A percentile compares a stretch with the other conserved stretches of the same genome.
Conservation (phyloP, 2,113 vertebrate genomes). For the Trichomycterus rosablanca region DNA sequence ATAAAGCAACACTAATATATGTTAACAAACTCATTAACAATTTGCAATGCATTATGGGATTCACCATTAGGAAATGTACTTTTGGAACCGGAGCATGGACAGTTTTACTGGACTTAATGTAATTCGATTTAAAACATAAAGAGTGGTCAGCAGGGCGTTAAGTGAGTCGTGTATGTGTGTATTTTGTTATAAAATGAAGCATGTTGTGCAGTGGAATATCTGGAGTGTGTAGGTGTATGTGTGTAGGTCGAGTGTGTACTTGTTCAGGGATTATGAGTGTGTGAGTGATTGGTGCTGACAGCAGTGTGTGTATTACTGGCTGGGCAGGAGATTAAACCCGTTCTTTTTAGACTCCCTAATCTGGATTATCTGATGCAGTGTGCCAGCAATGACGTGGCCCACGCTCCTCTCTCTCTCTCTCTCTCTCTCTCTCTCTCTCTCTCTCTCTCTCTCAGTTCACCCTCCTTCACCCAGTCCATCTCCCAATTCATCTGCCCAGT, state of each 20-base stretch:
- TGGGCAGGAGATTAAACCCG: slow-evolving; percentile 69
- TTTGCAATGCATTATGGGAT: too few relatives aligned
- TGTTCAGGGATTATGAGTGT: slow-evolving; percentile 44
- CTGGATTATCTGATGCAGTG: slow-evolving; percentile 72
- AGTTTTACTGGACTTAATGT: too few relatives aligned
- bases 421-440: slow-evolving; percentile 37
- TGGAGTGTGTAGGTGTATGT: slow-evolving; percentile 27
- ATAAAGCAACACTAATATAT: too few relatives aligned
- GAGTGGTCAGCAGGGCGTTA: too few relatives aligned
- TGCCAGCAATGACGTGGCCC: slow-evolving; percentile 62
- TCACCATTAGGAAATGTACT: too few relatives aligned
- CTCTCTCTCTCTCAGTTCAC: background rate
- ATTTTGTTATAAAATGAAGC: too few relatives aligned
- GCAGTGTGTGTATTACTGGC: slow-evolving; percentile 69
- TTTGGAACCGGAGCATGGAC: too few relatives aligned
- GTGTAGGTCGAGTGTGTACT: slow-evolving; percentile 35
- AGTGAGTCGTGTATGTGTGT: too few relatives aligned
- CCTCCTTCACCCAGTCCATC: too few relatives aligned
- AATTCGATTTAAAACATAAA: too few relatives aligned
- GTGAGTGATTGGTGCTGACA: slow-evolving; percentile 73
- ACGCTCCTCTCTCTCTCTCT: slow-evolving; percentile 41
- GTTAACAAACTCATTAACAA: too few relatives aligned
- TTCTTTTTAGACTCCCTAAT: slow-evolving; percentile 75
- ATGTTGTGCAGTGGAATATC: slow-evolving; percentile 33
- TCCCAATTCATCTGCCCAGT: background rate